These are phyloP conservation scores for Cinclus mexicanus DNA, from an alignment of 2,113 vertebrate species.

Conservation along the genomic window DNA sequence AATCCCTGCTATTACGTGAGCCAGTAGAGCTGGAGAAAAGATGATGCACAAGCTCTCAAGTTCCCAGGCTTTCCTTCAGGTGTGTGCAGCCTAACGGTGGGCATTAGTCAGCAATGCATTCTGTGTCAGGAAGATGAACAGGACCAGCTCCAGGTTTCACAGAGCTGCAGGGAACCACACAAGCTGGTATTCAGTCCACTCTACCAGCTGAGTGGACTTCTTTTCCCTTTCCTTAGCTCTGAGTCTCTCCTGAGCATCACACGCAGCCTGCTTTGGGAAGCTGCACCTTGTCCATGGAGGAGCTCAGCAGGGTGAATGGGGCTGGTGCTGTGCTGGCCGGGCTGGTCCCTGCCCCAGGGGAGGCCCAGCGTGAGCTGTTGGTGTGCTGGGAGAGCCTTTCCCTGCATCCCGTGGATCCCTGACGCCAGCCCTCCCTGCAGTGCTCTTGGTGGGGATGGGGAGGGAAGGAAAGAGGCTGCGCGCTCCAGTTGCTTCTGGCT, in stretches of 20 bases:
- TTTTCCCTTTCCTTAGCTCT: not conserved
- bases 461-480: not conserved
- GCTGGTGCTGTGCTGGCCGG: not conserved
- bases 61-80: not conserved
- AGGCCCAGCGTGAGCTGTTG: not conserved
- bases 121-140: not conserved
- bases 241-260: not conserved
- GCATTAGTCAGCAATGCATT: not conserved
- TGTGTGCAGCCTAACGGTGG: accelerated
- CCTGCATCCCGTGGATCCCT: not conserved
- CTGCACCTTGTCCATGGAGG: not conserved
- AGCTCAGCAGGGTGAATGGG: not conserved
- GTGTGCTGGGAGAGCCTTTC: not conserved
- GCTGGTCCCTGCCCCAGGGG: not conserved
- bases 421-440: accelerated
- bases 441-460: accelerated
- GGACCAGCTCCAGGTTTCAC: not conserved
- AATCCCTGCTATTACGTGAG: not conserved
- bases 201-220: not conserved
- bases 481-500: not conserved
- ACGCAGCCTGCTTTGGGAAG: not conserved
- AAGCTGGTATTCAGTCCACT: not conserved
- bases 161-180: not conserved
- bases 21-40: not conserved
- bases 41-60: not conserved